phyloP scores from a whole-genome alignment of 2,888 invertebrate species.

The Sceliomorpha sp. region DNA sequence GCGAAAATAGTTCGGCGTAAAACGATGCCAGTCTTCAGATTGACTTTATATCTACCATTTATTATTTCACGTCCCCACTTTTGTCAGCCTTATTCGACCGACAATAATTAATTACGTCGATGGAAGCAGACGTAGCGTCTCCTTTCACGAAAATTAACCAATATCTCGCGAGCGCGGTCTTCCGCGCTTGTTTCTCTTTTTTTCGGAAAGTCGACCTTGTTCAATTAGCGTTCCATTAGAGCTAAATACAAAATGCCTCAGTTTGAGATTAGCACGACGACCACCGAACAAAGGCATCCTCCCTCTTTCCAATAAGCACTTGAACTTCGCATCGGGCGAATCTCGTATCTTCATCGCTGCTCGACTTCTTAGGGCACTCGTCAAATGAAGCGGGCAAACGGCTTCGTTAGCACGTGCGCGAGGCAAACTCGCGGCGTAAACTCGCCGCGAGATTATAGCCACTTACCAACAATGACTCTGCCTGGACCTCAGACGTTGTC shows the following conservation, averaged over 20 bases:
- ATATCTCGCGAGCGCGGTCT: too few species aligned
- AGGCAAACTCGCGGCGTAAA: conserved; percentile 54
- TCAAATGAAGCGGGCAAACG: conserved; percentile 50
- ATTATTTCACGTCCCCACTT: too few species aligned
- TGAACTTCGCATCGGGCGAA: conserved; percentile 42
- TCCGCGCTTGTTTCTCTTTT: conserved; percentile 20
- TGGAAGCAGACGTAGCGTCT: too few species aligned
- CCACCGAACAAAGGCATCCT: conserved; percentile 48
- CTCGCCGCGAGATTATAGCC: conserved; percentile 65
- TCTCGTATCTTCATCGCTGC: conserved; percentile 42
- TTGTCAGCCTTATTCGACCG: too few species aligned
- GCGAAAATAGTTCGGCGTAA: too few species aligned
- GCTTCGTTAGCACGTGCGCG: conserved; percentile 57
- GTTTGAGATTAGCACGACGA: conserved; percentile 48
- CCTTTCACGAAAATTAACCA: too few species aligned
- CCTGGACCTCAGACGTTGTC: conserved; percentile 61
- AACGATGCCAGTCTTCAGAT: too few species aligned
- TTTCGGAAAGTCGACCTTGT: conserved; percentile 41
- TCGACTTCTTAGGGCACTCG: conserved; percentile 50
- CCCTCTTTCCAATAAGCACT: conserved; percentile 44
- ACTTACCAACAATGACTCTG: conserved; percentile 63
- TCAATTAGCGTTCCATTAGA: conserved; percentile 49
- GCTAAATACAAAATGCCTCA: conserved; percentile 31
- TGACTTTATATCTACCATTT: too few species aligned
- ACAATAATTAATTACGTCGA: too few species aligned